A percentile compares a stretch with the other conserved stretches of the same genome.
These are phyloP conservation scores for Microdon myrmicae DNA, from an alignment of 2,888 invertebrate species.

Conservation along the genomic window DNA sequence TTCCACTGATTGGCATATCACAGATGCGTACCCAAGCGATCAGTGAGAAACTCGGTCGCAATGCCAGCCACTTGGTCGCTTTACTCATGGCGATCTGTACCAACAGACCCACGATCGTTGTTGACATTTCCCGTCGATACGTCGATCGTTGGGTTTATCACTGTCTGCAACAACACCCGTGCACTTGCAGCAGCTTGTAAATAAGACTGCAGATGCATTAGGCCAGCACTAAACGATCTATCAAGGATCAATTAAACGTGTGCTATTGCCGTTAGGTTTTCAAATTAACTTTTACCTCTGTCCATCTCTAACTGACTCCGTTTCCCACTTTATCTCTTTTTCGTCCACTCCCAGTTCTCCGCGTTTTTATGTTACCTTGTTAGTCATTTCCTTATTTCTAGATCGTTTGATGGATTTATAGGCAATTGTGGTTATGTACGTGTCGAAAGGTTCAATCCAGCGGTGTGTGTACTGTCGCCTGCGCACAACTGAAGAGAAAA, in stretches of 20 bases:
- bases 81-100: conserved; percentile 7
- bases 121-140: conserved; percentile 45
- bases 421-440: too few species aligned
- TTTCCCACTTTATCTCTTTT: too few species aligned
- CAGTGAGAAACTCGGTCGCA: neutral
- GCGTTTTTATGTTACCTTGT: too few species aligned
- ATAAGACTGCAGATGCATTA: conserved; percentile 25
- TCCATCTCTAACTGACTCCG: too few species aligned
- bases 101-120: conserved; percentile 36
- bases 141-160: conserved; percentile 13
- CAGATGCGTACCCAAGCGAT: conserved; percentile 10
- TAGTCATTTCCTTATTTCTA: too few species aligned
- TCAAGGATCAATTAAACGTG: conserved; percentile 45
- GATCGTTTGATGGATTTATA: too few species aligned
- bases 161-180: conserved; percentile 4
- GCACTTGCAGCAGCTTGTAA: conserved; percentile 10
- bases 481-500: too few species aligned
- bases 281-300: too few species aligned
- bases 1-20: conserved; percentile 12
- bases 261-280: conserved; percentile 21
- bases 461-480: too few species aligned
- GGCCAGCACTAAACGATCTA: conserved; percentile 37
- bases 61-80: neutral
- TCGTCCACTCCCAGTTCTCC: too few species aligned
- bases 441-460: too few species aligned